Base-by-base conservation (phyloP, 1,140 invertebrate genomes). In the Acromyrmex heyeri region DNA sequence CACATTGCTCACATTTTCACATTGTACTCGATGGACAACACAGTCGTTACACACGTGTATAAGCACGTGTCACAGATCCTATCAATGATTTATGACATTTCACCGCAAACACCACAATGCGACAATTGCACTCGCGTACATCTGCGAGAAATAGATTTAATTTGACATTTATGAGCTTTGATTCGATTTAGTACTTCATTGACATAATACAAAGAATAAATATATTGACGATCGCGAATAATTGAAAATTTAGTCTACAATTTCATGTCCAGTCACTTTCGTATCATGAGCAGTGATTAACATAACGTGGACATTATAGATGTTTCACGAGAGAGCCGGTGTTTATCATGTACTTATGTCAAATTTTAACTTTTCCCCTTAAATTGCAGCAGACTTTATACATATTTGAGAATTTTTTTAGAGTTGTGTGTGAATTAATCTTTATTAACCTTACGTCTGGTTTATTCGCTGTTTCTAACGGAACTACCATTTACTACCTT, bases 21-120 rank as follows among this genome's bases (percentile, higher is more conserved):
- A 55, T 69, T 38, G n/a, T 38, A 6, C 14, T 8, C 61, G 12
- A 10, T 38, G 30, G 14, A 70, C 30, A 69, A 81, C 44, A 27
- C 16, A 21, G 2, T 69, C 30, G 64, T 70, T 70, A 70, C 64
- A 38, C 48, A 27, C 10, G 14, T 65, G 18, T 65, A 18, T 24
- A 12, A 18, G 21, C 48, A 16, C 30, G 30, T 70, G 64, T 81
- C 48, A 55, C 16, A 18, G 18, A 24, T 57, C n/a, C 30, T 64
- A 70, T 81, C 48, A 81, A 55, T 81, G 77, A 70, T 81, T 81
- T 70, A 81, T 70, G 77, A 81, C 65, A 57, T 70, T 44, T 81
- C 34, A 38, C 77, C 48, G 30, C 48, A 18, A 70, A 27, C 21
- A 10, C 21, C 30, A 81, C 77, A 57, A 44, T 57, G 65, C 8